Evolutionary conservation across 2,888 invertebrate genomes (phyloP), one percentile per base, ranked within the genome.

Genomic region (Apamea epomidion): DNA sequence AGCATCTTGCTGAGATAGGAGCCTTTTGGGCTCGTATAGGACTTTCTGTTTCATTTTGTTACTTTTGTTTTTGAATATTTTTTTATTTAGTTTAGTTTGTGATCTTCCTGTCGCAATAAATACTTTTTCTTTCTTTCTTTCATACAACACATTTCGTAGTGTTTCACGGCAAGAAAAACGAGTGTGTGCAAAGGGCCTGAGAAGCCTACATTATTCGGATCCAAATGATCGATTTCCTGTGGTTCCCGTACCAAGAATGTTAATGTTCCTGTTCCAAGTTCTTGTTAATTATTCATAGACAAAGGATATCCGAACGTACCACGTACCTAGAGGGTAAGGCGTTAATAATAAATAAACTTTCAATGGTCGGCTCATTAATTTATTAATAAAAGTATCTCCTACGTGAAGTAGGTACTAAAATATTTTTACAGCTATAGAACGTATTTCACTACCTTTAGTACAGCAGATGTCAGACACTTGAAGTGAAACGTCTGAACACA

Each of bases 321-420:
- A 21, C 25, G 6, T 7, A 32, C 32, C 32, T 32, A 18, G 16
- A 54, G 62, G 51, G 62, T n/a, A 70, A 7, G 7, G 37, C 18
- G 6, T 62, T 78, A 51, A 79, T 78, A 79, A 62, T 45, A 45
- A 54, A 79, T 70, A 45, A 79, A 18, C n/a, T 32, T 32, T 21
- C 64, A 68, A 54, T 32, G 70, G 64, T 54, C 1, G 54, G 5
- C n/a, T 32, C 12, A 37, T 8, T 54, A 18, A 75, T 21, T 29
- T 51, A 29, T 48, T 51, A 14, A 70, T 51, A 21, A 14, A 29
- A 29, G 29, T 29, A 21, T 21, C 1, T 4, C 10, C n/a, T n/a
- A 32, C 48, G 1, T 70, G 21, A 70, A 29, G 4, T 69, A 37
- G 16, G 7, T n/a, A n/a, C 62, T 16, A 62, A 29, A 29, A 29